Evolutionary conservation across 37 sponge, comb jelly and placozoan genomes (phyloP), one percentile per base, ranked within the genome.

Genomic region (Spongilla lacustris): DNA sequence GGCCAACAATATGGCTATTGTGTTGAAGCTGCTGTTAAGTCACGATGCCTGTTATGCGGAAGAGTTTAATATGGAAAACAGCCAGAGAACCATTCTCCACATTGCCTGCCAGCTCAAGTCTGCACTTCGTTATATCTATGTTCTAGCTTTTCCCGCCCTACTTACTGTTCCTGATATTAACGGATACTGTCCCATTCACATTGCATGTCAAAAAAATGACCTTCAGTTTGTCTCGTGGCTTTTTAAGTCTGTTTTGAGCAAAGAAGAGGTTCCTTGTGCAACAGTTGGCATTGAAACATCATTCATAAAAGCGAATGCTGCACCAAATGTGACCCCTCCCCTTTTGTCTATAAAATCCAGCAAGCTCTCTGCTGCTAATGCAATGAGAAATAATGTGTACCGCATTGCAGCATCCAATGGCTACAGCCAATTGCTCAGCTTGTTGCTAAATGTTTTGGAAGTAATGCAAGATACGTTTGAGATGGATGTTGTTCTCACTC

Each of bases 141-240:
- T 77, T 50, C 80, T 85, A 25, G 26, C 68, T 0, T 85, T 31
- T 31, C 91, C 88, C 11, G 71, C 72, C 11, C 89, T 94, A 14
- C 58, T 94, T 8, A 25, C 72, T 2, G 76, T 66, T 9, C 66
- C 33, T 0, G 94, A 94, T 73, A 34, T 3, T 24, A 50, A 77
- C 1, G 88, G 91, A 4, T 22, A 17, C 29, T 31, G 38, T 0
- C 88, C 94, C 11, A 83, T 94, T 26, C 88, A 90, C 71, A 22
- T 81, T 30, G 91, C 89, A 2, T 94, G 94, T 70, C 26, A 41
- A 31, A 77, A 82, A 0, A 90, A 87, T 50, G 94, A 94, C 79
- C 24, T 71, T n/a, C 73, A 67, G 78, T 94, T 85, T 48, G 36
- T 94, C 25, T 48, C 78, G 9, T 94, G 91, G 91, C 86, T 94